These are phyloP conservation scores for Liasis olivaceus DNA, from an alignment of 2,797 vertebrate genomes.

Conservation along the genomic window DNA sequence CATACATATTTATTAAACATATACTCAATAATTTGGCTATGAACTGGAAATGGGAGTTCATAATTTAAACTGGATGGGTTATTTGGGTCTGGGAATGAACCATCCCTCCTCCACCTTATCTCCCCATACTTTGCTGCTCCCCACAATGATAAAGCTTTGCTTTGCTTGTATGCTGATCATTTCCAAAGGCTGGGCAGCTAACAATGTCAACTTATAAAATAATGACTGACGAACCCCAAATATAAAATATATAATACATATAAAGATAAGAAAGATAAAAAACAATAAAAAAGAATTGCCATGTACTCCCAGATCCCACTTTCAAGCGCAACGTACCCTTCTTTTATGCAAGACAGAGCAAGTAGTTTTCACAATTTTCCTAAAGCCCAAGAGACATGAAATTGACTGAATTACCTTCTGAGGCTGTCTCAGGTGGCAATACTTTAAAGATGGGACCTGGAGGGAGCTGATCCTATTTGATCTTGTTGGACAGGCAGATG, in stretches of 20 bases:
- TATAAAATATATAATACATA: background rate
- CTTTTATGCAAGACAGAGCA: background rate
- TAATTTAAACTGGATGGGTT: background rate
- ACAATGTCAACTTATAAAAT: background rate
- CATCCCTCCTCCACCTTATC: background rate
- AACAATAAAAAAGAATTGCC: background rate
- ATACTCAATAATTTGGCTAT: background rate
- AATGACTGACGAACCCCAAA: background rate
- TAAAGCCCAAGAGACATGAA: background rate
- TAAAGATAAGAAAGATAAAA: background rate
- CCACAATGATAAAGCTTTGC: background rate
- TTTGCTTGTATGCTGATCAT: background rate
- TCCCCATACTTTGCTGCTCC: background rate
- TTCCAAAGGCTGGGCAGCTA: background rate
- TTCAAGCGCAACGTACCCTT: background rate
- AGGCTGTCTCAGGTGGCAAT: too few relatives aligned
- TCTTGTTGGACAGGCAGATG: too few relatives aligned
- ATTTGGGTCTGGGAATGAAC: background rate
- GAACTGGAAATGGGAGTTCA: background rate
- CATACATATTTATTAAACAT: background rate
- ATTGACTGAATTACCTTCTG: background rate
- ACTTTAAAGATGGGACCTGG: too few relatives aligned
- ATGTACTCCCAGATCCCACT: background rate
- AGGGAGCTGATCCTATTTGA: too few relatives aligned
- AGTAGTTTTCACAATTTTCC: background rate